Percentiles rank a stretch among this genome's conserved stretches.
These are phyloP conservation scores for Anguilla japonica DNA, from an alignment of 2,113 vertebrate genomes.

Conservation along the genomic window DNA sequence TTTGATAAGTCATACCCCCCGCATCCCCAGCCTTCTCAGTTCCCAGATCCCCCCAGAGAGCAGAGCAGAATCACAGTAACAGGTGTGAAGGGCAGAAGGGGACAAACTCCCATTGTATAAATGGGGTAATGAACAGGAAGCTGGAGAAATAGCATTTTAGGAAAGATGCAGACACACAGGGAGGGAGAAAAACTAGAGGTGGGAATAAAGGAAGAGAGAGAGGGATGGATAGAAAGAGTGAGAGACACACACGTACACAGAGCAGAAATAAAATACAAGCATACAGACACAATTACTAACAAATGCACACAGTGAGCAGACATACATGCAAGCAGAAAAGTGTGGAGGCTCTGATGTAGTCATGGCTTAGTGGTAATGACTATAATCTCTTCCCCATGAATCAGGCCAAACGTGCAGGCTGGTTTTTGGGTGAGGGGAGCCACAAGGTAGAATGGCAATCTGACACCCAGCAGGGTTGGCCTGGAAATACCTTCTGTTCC, in stretches of 20 bases:
- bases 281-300: no score
- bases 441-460: background rate
- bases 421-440: background rate
- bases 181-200: no score
- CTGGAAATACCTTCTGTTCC: conserved; percentile 33
- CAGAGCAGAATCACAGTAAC: conserved; percentile 27
- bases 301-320: background rate
- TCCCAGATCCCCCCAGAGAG: conserved; percentile 15
- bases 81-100: conserved; percentile 19
- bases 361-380: background rate
- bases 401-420: background rate
- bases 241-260: no score
- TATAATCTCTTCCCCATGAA: background rate
- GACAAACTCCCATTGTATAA: conserved; percentile 37
- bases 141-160: background rate
- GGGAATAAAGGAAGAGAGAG: no score
- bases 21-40: conserved; percentile 3
- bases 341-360: background rate
- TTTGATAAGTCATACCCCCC: background rate
- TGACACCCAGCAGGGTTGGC: background rate
- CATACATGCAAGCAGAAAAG: conserved; percentile 4
- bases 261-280: no score
- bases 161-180: background rate
- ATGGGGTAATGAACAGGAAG: conserved; percentile 31
- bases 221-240: no score